Conservation (phyloP, 1,140 invertebrate genomes). For the Pseudomyrmex sp. region DNA sequence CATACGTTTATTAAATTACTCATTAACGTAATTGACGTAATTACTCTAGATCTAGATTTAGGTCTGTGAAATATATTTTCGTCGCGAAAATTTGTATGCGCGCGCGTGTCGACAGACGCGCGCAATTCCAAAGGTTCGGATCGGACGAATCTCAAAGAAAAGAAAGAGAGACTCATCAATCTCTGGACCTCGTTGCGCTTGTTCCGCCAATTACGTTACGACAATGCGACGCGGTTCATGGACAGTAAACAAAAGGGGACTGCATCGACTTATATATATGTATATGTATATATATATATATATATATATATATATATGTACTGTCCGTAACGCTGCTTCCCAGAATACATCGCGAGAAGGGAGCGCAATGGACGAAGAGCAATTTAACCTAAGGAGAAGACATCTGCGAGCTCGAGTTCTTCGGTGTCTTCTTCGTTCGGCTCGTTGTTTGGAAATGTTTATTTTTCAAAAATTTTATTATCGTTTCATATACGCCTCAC, state of each 20-base stretch:
- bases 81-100: slow-evolving; percentile 1
- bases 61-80: not conserved
- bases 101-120: not conserved
- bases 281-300: too few species aligned
- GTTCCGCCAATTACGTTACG: slow-evolving; percentile 80
- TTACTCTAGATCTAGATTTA: too few species aligned
- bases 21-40: too few species aligned
- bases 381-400: not conserved
- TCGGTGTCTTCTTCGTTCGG: not conserved
- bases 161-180: slow-evolving; percentile 78
- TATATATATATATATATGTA: too few species aligned
- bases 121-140: slow-evolving; percentile 47
- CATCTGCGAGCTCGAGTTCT: slow-evolving; percentile 1
- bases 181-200: slow-evolving; percentile 81
- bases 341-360: slow-evolving; percentile 70
- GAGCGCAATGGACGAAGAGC: not conserved
- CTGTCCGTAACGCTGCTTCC: slow-evolving; percentile 68
- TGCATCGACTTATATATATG: slow-evolving; percentile 47
- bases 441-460: slow-evolving; percentile 20
- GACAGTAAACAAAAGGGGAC: slow-evolving; percentile 76
- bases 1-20: not conserved
- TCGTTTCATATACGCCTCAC: not conserved
- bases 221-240: slow-evolving; percentile 61
- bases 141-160: slow-evolving; percentile 43
- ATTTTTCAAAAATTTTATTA: slow-evolving; percentile 16